These are phyloP conservation scores for Hydroisotoma schaefferi DNA, from an alignment of 2,888 invertebrate genomes.

Conservation along the genomic window DNA sequence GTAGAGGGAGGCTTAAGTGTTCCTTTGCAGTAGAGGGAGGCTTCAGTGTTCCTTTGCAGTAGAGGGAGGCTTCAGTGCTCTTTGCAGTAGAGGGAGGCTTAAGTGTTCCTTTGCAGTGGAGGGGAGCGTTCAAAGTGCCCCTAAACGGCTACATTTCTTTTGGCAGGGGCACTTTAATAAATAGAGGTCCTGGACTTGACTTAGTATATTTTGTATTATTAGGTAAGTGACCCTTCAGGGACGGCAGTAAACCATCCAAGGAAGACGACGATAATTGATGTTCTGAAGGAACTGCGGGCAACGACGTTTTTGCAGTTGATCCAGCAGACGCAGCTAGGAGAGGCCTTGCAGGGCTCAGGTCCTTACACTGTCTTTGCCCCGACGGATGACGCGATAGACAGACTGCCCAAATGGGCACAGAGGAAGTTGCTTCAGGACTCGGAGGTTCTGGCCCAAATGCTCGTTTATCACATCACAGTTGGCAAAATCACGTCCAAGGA, in stretches of 20 bases:
- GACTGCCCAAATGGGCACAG: constrained; percentile 48
- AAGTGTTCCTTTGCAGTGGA: too few relatives aligned
- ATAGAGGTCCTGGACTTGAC: too few relatives aligned
- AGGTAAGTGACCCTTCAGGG: constrained; percentile 45
- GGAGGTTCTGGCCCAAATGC: constrained; percentile 47
- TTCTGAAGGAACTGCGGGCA: constrained; percentile 46
- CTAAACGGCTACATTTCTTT: too few relatives aligned
- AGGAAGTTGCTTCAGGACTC: constrained; percentile 45
- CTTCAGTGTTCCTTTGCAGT: too few relatives aligned
- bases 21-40: too few relatives aligned
- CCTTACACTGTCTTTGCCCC: constrained; percentile 49
- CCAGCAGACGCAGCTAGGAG: constrained; percentile 47
- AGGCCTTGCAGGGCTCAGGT: constrained; percentile 46
- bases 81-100: too few relatives aligned
- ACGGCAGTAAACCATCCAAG: constrained; percentile 45
- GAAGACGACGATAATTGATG: constrained; percentile 48
- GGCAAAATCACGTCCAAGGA: constrained; percentile 47
- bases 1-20: too few relatives aligned
- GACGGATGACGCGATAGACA: constrained; percentile 48
- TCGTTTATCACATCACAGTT: constrained; percentile 48
- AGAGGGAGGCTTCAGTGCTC: too few relatives aligned
- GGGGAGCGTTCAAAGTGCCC: too few relatives aligned
- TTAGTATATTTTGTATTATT: too few relatives aligned
- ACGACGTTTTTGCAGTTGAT: constrained; percentile 48
- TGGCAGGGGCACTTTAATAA: too few relatives aligned